Base-by-base conservation (phyloP, 37 sponge, comb jelly and placozoan genomes). In the Axinella damicornis region DNA sequence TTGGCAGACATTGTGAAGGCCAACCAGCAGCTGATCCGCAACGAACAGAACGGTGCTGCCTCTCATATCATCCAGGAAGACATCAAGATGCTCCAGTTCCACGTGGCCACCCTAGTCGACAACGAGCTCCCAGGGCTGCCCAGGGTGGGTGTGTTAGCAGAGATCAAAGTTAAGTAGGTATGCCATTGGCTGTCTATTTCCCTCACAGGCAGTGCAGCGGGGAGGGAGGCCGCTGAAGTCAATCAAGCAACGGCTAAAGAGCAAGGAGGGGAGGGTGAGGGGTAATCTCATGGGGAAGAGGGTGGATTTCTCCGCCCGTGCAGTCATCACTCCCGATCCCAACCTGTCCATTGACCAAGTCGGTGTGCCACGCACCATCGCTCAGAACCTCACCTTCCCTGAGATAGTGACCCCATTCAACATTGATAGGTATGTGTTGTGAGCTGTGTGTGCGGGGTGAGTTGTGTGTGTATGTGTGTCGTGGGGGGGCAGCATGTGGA, bases 281-380 rank as follows among this genome's bases (percentile, higher is more conserved):
- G 99, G 99, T 2, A 99, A 99, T 78, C 74, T 99, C 74, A 99
- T 99, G 99, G 99, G 99, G 53, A 99, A 99, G 79, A 90, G 99
- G 68, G 99, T 99, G n/a, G 99, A 99, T 73, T 99, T 99, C 76
- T 99, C 99, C 0, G 98, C 99, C 1, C 96, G 99, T 61, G 95
- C 99, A 30, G 99, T 99, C 53, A 99, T 99, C 85, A 97, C 98
- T 53, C 98, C 98, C 18, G 99, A 99, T 81, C 84, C 96, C 52
- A 99, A 99, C 78, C 79, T 99, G 74, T 76, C 73, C 27, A 99
- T 99, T 74, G 99, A 99, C 68, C 95, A 99, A 62, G 92, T 99
- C 9, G 99, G 99, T 16, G 94, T 97, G 62, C 99, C 99, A 18
- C 79, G 97, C 0, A 91, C 98, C 53, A 93, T 99, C 37, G 99